Conservation (phyloP, 2,113 vertebrate species). For the Meleagris gallopavo region DNA sequence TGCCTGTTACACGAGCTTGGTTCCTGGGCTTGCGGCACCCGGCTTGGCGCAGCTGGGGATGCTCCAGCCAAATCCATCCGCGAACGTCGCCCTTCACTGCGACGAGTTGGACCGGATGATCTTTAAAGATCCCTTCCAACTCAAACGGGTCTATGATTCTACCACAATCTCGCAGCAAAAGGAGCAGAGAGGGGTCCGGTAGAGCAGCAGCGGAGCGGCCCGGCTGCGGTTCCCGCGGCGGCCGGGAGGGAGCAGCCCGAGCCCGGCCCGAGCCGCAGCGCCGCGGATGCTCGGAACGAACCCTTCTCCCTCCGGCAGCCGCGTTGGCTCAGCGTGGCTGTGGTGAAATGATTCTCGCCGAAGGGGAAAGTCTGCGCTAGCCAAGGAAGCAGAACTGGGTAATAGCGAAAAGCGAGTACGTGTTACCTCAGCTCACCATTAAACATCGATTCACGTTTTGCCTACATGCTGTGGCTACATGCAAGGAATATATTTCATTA, state of each 20-base stretch:
- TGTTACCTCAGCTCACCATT: not conserved
- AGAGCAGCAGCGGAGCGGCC: too few relatives aligned
- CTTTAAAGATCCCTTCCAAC: too few relatives aligned
- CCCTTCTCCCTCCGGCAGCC: accelerated
- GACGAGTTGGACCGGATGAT: too few relatives aligned
- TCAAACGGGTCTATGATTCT: too few relatives aligned
- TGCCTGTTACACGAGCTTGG: not conserved
- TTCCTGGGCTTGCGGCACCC: not conserved
- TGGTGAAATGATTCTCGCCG: accelerated
- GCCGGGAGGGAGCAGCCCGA: slow-evolving; percentile 41
- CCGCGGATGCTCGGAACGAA: not conserved
- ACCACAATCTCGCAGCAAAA: not conserved
- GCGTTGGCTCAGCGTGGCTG: not conserved
- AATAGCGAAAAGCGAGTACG: not conserved
- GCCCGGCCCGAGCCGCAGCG: not conserved
- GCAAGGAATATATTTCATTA: not conserved
- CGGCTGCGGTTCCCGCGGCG: not conserved
- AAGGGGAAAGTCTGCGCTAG: not conserved
- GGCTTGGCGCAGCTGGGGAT: too few relatives aligned
- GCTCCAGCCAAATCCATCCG: not conserved
- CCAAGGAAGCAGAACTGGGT: not conserved
- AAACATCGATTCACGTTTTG: not conserved
- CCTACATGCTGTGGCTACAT: not conserved
- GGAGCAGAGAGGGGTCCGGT: not conserved
- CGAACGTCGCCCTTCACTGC: too few relatives aligned